Conservation (phyloP, 1,140 invertebrate species). For the Calycopis cecrops region DNA sequence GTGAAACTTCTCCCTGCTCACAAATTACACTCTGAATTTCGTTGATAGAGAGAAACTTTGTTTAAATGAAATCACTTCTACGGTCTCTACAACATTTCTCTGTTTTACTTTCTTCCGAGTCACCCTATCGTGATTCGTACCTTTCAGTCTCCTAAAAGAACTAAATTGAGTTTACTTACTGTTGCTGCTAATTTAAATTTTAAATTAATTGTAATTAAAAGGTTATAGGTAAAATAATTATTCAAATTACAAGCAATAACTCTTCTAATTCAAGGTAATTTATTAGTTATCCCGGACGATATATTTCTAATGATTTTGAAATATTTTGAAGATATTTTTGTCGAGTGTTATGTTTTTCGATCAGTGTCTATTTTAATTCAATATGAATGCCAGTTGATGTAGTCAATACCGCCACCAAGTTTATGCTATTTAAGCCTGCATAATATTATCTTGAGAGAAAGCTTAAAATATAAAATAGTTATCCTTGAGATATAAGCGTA, state of each 20-base stretch:
- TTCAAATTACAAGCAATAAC: no score
- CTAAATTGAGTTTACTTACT: conserved; percentile 38
- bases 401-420: no score
- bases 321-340: neutral
- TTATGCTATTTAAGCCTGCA: no score
- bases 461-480: no score
- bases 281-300: no score
- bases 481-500: no score
- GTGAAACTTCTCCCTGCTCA: conserved; percentile 64
- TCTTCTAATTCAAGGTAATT: no score
- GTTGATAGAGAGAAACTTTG: conserved; percentile 70
- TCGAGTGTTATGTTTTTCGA: no score
- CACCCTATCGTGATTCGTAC: conserved; percentile 46
- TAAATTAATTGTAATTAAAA: conserved; percentile 20
- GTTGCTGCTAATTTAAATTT: conserved; percentile 34
- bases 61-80: conserved; percentile 68
- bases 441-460: no score
- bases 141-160: conserved; percentile 37
- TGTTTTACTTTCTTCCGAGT: conserved; percentile 57
- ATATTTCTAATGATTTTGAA: conserved; percentile 18
- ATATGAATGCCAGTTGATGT: no score
- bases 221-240: no score
- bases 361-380: no score
- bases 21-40: conserved; percentile 71
- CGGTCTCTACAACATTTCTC: conserved; percentile 55